Conservation (phyloP, 1,140 invertebrate species). For the Brachystomella parvula region DNA sequence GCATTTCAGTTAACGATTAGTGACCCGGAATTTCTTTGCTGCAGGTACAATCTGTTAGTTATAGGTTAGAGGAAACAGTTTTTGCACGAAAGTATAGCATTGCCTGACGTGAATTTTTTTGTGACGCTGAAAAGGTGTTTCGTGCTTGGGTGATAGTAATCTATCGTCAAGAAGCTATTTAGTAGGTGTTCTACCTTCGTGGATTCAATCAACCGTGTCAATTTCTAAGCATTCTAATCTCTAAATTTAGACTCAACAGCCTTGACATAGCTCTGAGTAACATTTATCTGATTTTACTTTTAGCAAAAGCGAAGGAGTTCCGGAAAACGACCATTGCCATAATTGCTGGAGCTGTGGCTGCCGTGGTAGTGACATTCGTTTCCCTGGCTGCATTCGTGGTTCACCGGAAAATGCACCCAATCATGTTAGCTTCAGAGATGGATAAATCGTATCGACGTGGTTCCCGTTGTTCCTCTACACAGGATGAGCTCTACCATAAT, state of each 20-base stretch:
- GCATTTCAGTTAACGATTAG: no score
- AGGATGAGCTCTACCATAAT: conserved; percentile 37
- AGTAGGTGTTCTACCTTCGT: background rate
- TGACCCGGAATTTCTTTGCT: no score
- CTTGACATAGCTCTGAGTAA: no score
- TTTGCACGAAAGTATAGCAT: no score
- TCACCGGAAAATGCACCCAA: conserved; percentile 34
- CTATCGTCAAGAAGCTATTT: no score
- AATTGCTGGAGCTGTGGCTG: conserved; percentile 34
- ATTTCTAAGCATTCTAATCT: background rate
- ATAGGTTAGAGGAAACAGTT: no score
- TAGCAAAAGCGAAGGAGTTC: conserved; percentile 38
- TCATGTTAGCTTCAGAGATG: conserved; percentile 26
- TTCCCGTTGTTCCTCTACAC: conserved; percentile 31
- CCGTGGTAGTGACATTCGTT: conserved; percentile 25
- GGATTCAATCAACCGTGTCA: no score
- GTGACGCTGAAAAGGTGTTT: no score
- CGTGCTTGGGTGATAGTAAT: no score
- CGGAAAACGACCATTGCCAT: conserved; percentile 38
- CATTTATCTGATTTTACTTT: conserved; percentile 8
- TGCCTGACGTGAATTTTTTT: no score
- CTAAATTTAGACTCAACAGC: background rate
- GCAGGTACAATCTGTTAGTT: no score
- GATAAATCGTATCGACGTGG: conserved; percentile 37
- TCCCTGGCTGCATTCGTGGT: conserved; percentile 37